Conservation (phyloP, 2,888 invertebrate species). For the Pristionchus exspectatus region DNA sequence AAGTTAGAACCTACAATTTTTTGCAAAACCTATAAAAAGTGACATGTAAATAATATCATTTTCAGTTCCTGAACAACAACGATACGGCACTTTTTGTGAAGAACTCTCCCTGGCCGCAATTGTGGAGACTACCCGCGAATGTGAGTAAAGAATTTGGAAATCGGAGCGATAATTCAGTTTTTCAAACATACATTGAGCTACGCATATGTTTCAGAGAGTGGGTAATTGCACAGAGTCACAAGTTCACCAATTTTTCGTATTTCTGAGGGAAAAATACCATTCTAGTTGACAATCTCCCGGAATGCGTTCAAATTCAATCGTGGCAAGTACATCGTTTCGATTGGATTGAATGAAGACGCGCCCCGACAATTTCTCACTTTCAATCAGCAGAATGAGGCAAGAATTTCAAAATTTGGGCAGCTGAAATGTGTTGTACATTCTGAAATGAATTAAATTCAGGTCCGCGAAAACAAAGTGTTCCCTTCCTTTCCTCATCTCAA, state of each 20-base stretch:
- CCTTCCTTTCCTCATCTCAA: conserved; percentile 90
- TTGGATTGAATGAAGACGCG: conserved; percentile 82
- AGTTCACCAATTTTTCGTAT: neutral
- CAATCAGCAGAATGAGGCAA: conserved; percentile 78
- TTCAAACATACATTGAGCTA: too few relatives aligned
- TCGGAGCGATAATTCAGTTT: neutral
- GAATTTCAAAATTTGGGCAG: neutral
- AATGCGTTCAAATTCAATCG: conserved; percentile 92
- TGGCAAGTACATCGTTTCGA: conserved; percentile 74
- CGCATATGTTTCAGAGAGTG: neutral
- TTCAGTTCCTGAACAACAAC: conserved; percentile 74
- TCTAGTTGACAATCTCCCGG: conserved; percentile 86
- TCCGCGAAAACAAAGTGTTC: conserved; percentile 89
- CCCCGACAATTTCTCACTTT: conserved; percentile 70
- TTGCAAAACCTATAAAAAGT: neutral
- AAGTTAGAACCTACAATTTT: neutral
- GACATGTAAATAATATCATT: neutral
- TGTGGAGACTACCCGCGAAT: conserved; percentile 67
- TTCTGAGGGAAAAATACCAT: neutral
- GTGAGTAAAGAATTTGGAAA: conserved; percentile 58
- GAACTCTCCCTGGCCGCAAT: conserved; percentile 74
- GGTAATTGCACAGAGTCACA: too few relatives aligned
- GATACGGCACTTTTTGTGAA: conserved; percentile 75
- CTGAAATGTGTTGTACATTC: neutral
- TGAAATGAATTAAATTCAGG: conserved; percentile 84